These are phyloP conservation scores for Pelecanus crispus DNA, from an alignment of 2,113 vertebrate genomes.

Conservation along the genomic window DNA sequence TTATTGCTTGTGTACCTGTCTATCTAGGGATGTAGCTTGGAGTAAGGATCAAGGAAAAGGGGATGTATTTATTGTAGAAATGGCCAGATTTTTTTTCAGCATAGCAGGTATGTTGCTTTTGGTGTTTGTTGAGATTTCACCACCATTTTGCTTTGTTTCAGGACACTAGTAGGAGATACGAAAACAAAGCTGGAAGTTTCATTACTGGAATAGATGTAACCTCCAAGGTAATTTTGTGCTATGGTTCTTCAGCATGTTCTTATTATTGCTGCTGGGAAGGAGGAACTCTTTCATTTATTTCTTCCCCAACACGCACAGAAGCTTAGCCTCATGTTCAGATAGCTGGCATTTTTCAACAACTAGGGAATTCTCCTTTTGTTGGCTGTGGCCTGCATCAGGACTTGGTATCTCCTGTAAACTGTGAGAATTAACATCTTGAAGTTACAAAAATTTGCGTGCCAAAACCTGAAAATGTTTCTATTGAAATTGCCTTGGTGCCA, in stretches of 20 bases:
- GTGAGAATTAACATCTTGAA: not conserved
- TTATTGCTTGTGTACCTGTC: not conserved
- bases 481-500: not conserved
- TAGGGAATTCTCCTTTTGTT: not conserved
- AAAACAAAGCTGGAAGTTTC: constrained; percentile 97
- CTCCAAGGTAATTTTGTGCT: constrained; percentile 83
- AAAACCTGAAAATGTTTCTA: not conserved
- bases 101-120: not conserved
- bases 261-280: constrained; percentile 22
- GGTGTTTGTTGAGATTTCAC: not conserved
- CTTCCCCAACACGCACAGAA: not conserved
- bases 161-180: constrained; percentile 91
- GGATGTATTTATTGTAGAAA: not conserved
- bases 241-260: not conserved
- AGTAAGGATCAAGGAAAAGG: not conserved
- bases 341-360: not conserved
- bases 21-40: not conserved
- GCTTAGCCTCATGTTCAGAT: not conserved
- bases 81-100: not conserved
- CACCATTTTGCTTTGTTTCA: constrained; percentile 53
- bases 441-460: not conserved
- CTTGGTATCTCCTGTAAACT: not conserved
- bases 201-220: constrained; percentile 98
- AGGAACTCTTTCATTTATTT: not conserved
- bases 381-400: not conserved